phyloP scores from a whole-genome alignment of 2,888 invertebrate genomes.

The Hirtodrosophila alboralis region DNA sequence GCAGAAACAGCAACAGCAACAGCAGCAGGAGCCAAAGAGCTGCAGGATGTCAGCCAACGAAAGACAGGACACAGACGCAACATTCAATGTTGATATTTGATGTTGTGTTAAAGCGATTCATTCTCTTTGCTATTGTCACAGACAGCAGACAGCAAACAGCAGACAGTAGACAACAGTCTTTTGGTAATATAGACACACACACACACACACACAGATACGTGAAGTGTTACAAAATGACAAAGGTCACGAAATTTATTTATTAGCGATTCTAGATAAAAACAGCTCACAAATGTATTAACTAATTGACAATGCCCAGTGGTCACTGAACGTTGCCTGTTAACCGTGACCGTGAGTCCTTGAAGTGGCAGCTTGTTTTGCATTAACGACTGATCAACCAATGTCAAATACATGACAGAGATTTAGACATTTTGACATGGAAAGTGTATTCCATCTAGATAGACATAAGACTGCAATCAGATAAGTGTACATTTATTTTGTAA shows the following conservation, averaged over 20 bases:
- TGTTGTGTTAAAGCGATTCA: conserved; percentile 50
- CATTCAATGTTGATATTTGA: conserved; percentile 35
- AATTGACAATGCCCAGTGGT: conserved; percentile 52
- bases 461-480: conserved; percentile 18
- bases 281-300: conserved; percentile 64
- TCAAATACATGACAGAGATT: conserved; percentile 4
- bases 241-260: conserved; percentile 73
- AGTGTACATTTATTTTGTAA: conserved; percentile 17
- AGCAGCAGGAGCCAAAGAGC: conserved; percentile 8
- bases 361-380: conserved; percentile 5
- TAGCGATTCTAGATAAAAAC: conserved; percentile 64
- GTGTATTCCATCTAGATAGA: conserved; percentile 3
- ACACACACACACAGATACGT: conserved; percentile 8
- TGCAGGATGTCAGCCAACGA: conserved; percentile 25
- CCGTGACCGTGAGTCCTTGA: neutral
- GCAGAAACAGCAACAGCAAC: conserved; percentile 10
- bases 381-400: conserved; percentile 19
- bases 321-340: neutral
- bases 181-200: conserved; percentile 5
- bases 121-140: conserved; percentile 27
- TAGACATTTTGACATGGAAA: neutral
- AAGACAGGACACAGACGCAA: conserved; percentile 19
- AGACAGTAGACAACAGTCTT: too few relatives aligned
- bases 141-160: conserved; percentile 19
- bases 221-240: conserved; percentile 28